A percentile compares a stretch with the other conserved stretches of the same genome.
These are phyloP conservation scores for Mayetiola destructor DNA, from an alignment of 2,888 invertebrate genomes.

Conservation along the genomic window DNA sequence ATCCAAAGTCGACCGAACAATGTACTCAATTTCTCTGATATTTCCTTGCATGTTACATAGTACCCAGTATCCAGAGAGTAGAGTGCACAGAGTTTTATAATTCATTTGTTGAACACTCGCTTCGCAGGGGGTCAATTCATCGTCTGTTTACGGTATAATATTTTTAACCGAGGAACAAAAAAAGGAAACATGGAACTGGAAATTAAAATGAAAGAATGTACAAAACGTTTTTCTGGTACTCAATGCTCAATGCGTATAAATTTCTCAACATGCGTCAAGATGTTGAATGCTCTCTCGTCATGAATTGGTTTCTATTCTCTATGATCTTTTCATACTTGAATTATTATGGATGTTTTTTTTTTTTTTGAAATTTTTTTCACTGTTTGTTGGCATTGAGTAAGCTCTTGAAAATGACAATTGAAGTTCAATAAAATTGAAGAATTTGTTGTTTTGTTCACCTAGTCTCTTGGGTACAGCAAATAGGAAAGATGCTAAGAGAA, in stretches of 20 bases:
- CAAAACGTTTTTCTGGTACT: too few relatives aligned
- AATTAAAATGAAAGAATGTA: too few relatives aligned
- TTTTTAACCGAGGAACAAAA: not conserved
- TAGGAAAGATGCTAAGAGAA: not conserved
- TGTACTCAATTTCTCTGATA: not conserved
- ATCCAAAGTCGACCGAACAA: too few relatives aligned
- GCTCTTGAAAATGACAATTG: constrained; percentile 8
- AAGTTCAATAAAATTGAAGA: not conserved
- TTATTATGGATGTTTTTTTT: too few relatives aligned
- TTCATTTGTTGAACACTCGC: constrained; percentile 3
- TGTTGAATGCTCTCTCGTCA: too few relatives aligned
- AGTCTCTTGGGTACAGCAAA: not conserved
- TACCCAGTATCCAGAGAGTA: too few relatives aligned
- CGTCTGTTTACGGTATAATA: not conserved
- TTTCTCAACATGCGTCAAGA: too few relatives aligned
- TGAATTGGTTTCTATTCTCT: too few relatives aligned
- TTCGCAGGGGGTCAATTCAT: constrained; percentile 4
- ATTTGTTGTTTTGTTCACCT: not conserved
- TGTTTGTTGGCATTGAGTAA: not conserved
- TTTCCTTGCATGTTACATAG: not conserved
- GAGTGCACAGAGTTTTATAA: not conserved
- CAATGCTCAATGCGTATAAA: too few relatives aligned
- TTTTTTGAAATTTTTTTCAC: too few relatives aligned
- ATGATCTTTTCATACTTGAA: too few relatives aligned
- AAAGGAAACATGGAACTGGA: not conserved